Conservation (phyloP, 2,888 invertebrate species). For the Melikaiella ostensackeni region DNA sequence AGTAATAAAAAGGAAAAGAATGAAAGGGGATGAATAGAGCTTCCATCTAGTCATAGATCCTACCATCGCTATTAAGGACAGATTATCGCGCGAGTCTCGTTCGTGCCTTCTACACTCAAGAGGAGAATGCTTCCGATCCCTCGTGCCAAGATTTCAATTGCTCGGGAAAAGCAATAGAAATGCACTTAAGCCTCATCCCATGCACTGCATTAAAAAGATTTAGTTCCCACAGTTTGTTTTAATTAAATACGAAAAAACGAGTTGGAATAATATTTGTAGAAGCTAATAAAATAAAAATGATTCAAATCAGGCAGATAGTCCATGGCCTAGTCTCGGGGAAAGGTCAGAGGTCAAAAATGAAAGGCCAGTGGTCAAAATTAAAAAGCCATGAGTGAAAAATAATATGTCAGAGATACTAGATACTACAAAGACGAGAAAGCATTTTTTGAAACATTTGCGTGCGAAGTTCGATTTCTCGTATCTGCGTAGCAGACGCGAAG, state of each 20-base stretch:
- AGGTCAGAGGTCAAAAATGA: too few species aligned
- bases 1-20: constrained; percentile 28
- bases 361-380: too few species aligned
- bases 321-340: too few species aligned
- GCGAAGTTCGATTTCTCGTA: too few species aligned
- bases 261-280: not conserved
- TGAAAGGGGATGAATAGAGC: constrained; percentile 25
- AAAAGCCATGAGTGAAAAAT: too few species aligned
- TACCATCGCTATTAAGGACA: constrained; percentile 34
- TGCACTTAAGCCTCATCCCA: constrained; percentile 24
- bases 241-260: not conserved
- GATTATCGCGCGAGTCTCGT: constrained; percentile 25
- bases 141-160: constrained; percentile 32
- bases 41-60: constrained; percentile 37
- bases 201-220: constrained; percentile 10
- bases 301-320: too few species aligned
- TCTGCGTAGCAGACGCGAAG: too few species aligned
- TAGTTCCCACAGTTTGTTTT: not conserved
- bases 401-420: too few species aligned
- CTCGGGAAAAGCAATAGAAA: constrained; percentile 28
- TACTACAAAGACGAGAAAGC: too few species aligned
- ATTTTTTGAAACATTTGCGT: too few species aligned
- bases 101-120: constrained; percentile 32
- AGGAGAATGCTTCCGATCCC: constrained; percentile 35
- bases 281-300: too few species aligned